Evolutionary conservation across 2,113 vertebrate genomes (phyloP), one percentile per base, ranked within the genome.

Genomic region (Leptobrachium ailaonicum): DNA sequence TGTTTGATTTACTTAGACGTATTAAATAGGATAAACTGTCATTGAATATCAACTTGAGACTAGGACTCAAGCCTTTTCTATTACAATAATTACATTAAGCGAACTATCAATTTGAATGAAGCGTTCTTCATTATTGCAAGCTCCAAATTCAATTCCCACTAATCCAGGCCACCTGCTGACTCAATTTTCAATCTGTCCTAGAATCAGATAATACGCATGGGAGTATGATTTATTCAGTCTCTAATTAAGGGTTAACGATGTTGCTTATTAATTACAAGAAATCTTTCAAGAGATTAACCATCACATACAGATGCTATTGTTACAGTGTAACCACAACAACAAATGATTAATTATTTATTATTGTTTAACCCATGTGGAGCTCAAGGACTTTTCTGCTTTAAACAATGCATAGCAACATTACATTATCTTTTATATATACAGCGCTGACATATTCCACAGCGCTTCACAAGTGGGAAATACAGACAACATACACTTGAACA

Each of bases 161-260:
- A 73, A 80, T 80, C 78, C 78, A 44, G 78, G 71, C 71, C 78
- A 80, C 78, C 78, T 80, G 78, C 78, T 73, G 71, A 80, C 71
- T 80, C 78, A 80, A 80, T 80, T 80, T 80, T 80, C 78, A 80
- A 80, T 80, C 78, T 80, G 78, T 80, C 78, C 71, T 45, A 80
- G 78, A 73, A 58, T 67, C 78, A 58, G 50, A 60, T 73, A 68
- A 58, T 64, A 47, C 78, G 73, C 71, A 7, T 58, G 78, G 71
- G 78, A 80, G 50, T 66, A n/a, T 41, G 11, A 53, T 41, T 45
- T 67, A 73, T 74, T 80, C 58, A 53, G 54, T 74, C 64, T 68
- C 78, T 80, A 73, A 80, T 80, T 80, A 80, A 80, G 78, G 78
- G 78, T 80, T 80, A 80, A 79, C 58, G 50, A 71, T 80, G 78